Base-by-base conservation (phyloP, 1,140 invertebrate genomes). In the Tyrophagus putrescentiae region DNA sequence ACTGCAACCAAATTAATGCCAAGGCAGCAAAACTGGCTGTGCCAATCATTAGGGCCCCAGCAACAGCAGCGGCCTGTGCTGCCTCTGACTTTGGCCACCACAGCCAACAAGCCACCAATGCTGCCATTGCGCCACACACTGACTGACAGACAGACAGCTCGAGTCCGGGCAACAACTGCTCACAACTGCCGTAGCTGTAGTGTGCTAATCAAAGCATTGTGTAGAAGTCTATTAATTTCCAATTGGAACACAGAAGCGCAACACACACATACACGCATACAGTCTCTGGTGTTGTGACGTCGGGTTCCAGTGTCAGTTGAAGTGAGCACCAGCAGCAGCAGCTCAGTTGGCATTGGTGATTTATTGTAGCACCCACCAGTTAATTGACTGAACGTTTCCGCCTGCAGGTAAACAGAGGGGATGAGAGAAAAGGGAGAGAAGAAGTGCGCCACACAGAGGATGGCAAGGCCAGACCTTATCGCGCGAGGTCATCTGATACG, bases 341-440 rank as follows among this genome's bases (percentile, higher is more conserved):
- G 36, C 13, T 21, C 13, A 21, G 21, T 39, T 39, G 36, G 21
- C 13, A 13, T 13, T 39, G 21, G 13, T 39, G 13, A 21, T 39
- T 39, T n/a, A n/a, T n/a, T n/a, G n/a, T n/a, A n/a, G n/a, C n/a
- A 39, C 21, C 13, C 21, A 39, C 36, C 36, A 13, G 45, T 48
- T 48, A 48, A 48, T 48, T 48, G 45, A 21, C 23, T 29, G 31
- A 48, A 48, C 18, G 45, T 48, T 39, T 39, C 36, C 36, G 36
- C 36, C 45, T 9, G 45, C 45, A 48, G 45, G 45, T 48, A 48
- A 18, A 48, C 45, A 48, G 31, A 13, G 31, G 36, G 21, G 13
- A 13, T 39, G 13, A 13, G 21, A 39, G 13, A 13, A 21, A 39
- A 39, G 13, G 13, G 36, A 39, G 13, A 13, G 36, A 39, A 13